phyloP scores from a whole-genome alignment of 2,888 invertebrate species.

The Agonopterix arenella region DNA sequence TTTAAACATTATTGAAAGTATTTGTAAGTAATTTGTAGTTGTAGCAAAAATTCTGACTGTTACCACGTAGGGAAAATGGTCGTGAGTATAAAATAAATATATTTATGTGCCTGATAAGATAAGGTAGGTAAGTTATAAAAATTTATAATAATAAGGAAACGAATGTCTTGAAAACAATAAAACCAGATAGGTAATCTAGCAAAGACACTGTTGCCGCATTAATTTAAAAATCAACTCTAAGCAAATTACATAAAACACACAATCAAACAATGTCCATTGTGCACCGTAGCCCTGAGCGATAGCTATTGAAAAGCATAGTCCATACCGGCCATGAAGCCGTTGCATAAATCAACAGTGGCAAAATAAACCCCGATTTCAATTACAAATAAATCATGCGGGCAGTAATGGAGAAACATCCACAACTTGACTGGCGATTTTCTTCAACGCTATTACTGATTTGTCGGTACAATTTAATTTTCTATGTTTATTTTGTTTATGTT shows the following conservation, averaged over 20 bases:
- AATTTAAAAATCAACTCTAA: background rate
- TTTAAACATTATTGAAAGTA: no score
- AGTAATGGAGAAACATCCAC: constrained; percentile 47
- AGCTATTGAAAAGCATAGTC: constrained; percentile 18
- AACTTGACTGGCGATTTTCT: constrained; percentile 20
- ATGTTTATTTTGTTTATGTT: no score
- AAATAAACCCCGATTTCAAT: constrained; percentile 61
- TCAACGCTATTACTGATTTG: background rate
- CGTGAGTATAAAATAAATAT: no score
- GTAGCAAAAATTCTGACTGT: no score
- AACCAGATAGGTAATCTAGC: no score
- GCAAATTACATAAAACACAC: constrained; percentile 16
- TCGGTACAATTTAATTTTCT: background rate
- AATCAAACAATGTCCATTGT: constrained; percentile 53
- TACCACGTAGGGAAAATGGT: no score
- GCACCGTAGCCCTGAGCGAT: constrained; percentile 40
- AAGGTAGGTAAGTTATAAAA: no score
- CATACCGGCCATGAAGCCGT: background rate
- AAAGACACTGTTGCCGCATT: no score
- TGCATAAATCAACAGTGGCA: constrained; percentile 59
- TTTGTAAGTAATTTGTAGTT: no score
- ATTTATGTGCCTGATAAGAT: no score
- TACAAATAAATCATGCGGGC: constrained; percentile 68
- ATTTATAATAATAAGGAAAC: no score
- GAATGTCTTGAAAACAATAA: no score